phyloP scores from a whole-genome alignment of 30 jellyfish, hydroid and myxozoan species.

The Cassiopea andromeda region DNA sequence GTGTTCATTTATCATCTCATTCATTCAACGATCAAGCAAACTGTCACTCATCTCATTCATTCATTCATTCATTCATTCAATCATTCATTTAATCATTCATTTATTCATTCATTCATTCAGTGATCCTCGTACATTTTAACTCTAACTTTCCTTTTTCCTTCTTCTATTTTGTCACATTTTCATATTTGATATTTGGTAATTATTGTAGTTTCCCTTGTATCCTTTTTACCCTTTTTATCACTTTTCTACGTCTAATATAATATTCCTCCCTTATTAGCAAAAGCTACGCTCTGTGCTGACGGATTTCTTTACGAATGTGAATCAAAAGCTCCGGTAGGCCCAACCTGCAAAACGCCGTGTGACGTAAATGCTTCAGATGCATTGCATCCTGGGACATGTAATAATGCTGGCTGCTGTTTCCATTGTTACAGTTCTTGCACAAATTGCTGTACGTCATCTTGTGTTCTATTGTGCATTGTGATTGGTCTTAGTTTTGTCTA shows the following conservation, averaged over 20 bases:
- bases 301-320: slow-evolving; percentile 86
- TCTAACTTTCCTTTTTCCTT: too few relatives aligned
- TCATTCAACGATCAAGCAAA: too few relatives aligned
- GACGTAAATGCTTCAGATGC: slow-evolving; percentile 82
- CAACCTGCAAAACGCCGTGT: slow-evolving; percentile 71
- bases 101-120: too few relatives aligned
- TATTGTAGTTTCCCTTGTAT: not conserved
- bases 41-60: too few relatives aligned
- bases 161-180: too few relatives aligned
- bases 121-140: too few relatives aligned
- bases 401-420: slow-evolving; percentile 73
- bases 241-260: too few relatives aligned
- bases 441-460: slow-evolving; percentile 76
- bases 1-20: too few relatives aligned
- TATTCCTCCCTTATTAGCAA: slow-evolving; percentile 41
- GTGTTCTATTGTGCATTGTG: not conserved
- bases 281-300: slow-evolving; percentile 75
- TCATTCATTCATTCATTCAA: too few relatives aligned
- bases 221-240: not conserved
- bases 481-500: not conserved
- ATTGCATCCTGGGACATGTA: slow-evolving; percentile 77
- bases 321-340: slow-evolving; percentile 58
- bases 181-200: not conserved
- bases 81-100: too few relatives aligned
- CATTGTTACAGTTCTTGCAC: slow-evolving; percentile 76